These are phyloP conservation scores for Gallinago paraguaiae DNA, from an alignment of 2,113 vertebrate species.

Conservation along the genomic window DNA sequence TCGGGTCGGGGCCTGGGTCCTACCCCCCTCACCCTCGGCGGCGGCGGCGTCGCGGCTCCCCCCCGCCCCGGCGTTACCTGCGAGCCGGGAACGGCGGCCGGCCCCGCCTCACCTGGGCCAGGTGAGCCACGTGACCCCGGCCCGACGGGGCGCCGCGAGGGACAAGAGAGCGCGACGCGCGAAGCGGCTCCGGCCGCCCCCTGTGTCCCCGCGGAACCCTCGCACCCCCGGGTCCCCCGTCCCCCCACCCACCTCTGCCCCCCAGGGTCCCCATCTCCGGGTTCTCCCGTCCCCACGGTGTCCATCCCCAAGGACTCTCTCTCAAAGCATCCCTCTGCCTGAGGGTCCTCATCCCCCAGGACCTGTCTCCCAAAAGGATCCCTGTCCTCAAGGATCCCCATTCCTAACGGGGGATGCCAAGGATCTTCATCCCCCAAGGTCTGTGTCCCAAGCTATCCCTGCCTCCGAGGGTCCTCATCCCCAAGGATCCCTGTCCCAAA, in stretches of 20 bases:
- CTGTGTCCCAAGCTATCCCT: too few relatives aligned
- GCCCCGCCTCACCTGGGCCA: slow-evolving; percentile 75
- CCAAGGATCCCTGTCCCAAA: too few relatives aligned
- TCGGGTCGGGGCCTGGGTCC: not conserved
- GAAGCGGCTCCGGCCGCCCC: not conserved
- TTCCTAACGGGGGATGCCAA: too few relatives aligned
- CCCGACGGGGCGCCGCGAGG: slow-evolving; percentile 69
- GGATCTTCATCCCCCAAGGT: too few relatives aligned
- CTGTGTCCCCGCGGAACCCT: not conserved
- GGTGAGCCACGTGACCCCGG: slow-evolving; percentile 72
- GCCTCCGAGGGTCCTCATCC: too few relatives aligned
- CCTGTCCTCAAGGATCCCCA: too few relatives aligned
- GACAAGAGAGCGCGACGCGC: slow-evolving; percentile 52
- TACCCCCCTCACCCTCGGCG: not conserved
- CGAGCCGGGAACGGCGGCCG: slow-evolving; percentile 62
- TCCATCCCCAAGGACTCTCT: too few relatives aligned
- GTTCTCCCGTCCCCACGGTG: rapidly evolving
- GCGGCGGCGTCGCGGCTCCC: not conserved
- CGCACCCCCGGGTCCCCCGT: not conserved
- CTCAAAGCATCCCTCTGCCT: not conserved
- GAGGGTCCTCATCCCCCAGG: too few relatives aligned
- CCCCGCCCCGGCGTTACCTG: slow-evolving; percentile 69
- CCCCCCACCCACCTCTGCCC: too few relatives aligned
- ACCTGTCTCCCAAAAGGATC: too few relatives aligned
- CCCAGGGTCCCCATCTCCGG: too few relatives aligned